These are phyloP conservation scores for Takifugu rubripes DNA, from an alignment of 2,797 vertebrate genomes.

Conservation along the genomic window DNA sequence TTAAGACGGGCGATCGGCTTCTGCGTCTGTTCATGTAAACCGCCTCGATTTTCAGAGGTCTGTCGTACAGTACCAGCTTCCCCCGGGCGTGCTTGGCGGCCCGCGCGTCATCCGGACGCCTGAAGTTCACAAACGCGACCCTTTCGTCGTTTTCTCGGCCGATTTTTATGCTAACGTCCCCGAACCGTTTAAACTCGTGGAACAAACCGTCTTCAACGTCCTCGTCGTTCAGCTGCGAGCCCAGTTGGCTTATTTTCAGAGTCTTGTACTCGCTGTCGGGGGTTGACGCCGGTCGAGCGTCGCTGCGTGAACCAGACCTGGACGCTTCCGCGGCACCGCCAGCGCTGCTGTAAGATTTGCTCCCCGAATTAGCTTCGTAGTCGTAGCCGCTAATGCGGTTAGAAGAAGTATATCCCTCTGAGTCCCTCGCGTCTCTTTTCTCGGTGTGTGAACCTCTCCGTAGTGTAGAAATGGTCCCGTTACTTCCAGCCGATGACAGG, in stretches of 20 bases:
- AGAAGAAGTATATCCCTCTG: slow-evolving; percentile 56
- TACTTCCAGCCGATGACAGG: slow-evolving; percentile 63
- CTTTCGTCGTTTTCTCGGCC: slow-evolving; percentile 86
- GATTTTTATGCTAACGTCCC: slow-evolving; percentile 96
- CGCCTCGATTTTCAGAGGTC: slow-evolving; percentile 91
- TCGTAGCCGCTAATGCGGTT: slow-evolving; percentile 78
- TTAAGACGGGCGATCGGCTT: slow-evolving; percentile 86
- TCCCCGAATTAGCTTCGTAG: slow-evolving; percentile 60
- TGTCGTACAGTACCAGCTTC: slow-evolving; percentile 90
- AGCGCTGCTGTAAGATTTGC: slow-evolving; percentile 67
- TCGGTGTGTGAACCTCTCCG: slow-evolving; percentile 70
- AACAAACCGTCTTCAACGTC: slow-evolving; percentile 95
- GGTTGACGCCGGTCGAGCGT: slow-evolving; percentile 63
- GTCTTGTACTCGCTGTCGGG: slow-evolving; percentile 89
- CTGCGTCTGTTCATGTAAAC: slow-evolving; percentile 82
- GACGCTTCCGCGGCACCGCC: slow-evolving; percentile 61
- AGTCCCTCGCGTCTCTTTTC: slow-evolving; percentile 74
- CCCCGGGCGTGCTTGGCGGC: slow-evolving; percentile 93
- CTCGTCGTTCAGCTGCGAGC: slow-evolving; percentile 91
- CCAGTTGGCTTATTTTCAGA: slow-evolving; percentile 92
- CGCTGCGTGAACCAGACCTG: slow-evolving; percentile 65
- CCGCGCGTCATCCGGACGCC: slow-evolving; percentile 90
- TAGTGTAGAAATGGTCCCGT: slow-evolving; percentile 66
- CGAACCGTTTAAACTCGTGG: slow-evolving; percentile 95
- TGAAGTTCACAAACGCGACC: slow-evolving; percentile 94